Base-by-base conservation (phyloP, 2,797 vertebrate species). In the Paguma larvata region DNA sequence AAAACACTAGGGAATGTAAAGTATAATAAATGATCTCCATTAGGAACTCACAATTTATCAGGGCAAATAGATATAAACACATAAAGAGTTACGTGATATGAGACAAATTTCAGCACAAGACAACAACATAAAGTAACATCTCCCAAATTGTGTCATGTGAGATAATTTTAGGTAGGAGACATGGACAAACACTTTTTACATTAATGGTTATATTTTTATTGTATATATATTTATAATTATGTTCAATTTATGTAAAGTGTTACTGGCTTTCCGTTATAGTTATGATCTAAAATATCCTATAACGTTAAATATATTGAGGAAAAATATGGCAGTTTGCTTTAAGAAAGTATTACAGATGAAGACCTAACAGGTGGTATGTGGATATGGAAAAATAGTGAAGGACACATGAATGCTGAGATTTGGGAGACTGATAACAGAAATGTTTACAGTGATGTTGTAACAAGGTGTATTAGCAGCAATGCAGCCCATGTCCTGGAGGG, bases 101-200 rank as follows among this genome's bases (percentile, higher is more conserved):
- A 94, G 62, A 92, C 8, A 89, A 87, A 95, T 93, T 89, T 41
- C n/a, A 68, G 34, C 83, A 90, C 84, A 6, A 86, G 56, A 92
- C 19, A 93, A 56, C 62, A 90, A 68, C 32, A 78, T 93, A 96
- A 95, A 95, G 56, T 79, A 85, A 46, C 30, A 19, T 89, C 62
- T 91, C 59, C 27, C 38, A 89, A 91, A 65, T 65, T 82, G 62
- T 94, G 65, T 14, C 38, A 46, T 51, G 16, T 68, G 84, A 84
- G n/a, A 94, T 96, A 77, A 91, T 88, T 97, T 96, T 95, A 96
- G 75, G 41, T 87, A 83, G 68, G 18, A 89, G 79, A 89, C 27
- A 85, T 8, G 87, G 23, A 84, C 23, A 91, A 85, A 92, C 21
- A 59, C 67, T 89, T 97, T 95, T 95, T 84, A 34, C 89, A 19